Evolutionary conservation across 2,888 invertebrate genomes (phyloP), one percentile per base, ranked within the genome.

Genomic region (Apocheima hispidaria): DNA sequence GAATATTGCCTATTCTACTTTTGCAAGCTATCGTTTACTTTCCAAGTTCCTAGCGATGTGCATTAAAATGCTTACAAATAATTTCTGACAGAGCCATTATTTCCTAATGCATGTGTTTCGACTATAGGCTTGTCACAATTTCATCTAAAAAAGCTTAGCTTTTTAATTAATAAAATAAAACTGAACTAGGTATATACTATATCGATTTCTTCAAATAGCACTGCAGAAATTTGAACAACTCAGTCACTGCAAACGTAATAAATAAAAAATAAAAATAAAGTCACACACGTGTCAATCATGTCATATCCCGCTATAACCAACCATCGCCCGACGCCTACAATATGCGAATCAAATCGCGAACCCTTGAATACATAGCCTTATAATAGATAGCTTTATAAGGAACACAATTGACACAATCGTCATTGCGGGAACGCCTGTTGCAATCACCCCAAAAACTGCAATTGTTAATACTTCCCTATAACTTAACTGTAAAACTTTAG

Each of bases 371-470:
- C 57, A 60, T 48, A 36, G 33, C 48, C 35, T 20, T 36, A 40
- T 48, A 60, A 54, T 54, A 50, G 26, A 59, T 20, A 51, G 23
- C 48, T 16, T 21, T 43, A 54, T 54, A 50, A 40, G 7, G 35
- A 38, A 56, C 69, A 84, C 85, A 85, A 87, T 83, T 83, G 83
- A 82, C 70, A 84, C 87, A 86, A 82, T 81, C 66, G 63, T 41
- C 66, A 78, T 78, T 77, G 73, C 72, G 74, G 79, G 75, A 78
- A 82, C 81, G 80, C 81, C 81, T 28, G 28, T 40, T 77, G 78
- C 82, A 61, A 63, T 65, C 60, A 53, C 33, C 36, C 36, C 44
- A 40, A 52, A 51, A 46, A 54, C 46, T 40, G 40, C 56, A 33
- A 51, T 60, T 40, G 51, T 60, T 63, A 57, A 1, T 18, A 20